Evolutionary conservation across 2,888 invertebrate species (phyloP).

Genomic region (Tanaodytes sp.): DNA sequence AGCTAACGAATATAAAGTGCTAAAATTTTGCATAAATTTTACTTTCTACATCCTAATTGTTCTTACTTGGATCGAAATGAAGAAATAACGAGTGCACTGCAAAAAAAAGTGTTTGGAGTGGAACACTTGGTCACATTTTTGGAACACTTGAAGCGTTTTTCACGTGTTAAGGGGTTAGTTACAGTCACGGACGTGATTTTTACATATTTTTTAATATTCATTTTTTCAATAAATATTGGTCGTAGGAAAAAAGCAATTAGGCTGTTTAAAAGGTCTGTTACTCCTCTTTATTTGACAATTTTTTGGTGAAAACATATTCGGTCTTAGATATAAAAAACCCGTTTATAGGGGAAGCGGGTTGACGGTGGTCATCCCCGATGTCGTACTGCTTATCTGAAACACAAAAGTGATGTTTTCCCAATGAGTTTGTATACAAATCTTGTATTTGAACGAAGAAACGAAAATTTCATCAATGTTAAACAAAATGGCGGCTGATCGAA

Average conservation of each 20-base stretch:
- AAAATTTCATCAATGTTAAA: conserved; percentile 9
- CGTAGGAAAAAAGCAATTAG: conserved; percentile 7
- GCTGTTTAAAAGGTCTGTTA: conserved; percentile 1
- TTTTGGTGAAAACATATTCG: conserved; percentile 5
- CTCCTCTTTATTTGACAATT: not conserved
- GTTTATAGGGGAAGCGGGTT: not conserved
- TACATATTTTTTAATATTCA: conserved; percentile 4
- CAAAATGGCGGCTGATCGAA: conserved; percentile 3
- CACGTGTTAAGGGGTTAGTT: too few relatives aligned
- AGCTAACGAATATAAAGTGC: too few relatives aligned
- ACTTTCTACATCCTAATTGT: too few relatives aligned
- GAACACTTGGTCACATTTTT: too few relatives aligned
- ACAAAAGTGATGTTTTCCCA: not conserved
- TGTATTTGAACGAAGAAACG: conserved; percentile 2
- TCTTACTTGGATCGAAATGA: too few relatives aligned
- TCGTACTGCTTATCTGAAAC: conserved; percentile 1
- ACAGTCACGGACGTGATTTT: conserved; percentile 9
- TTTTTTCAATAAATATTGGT: conserved; percentile 4
- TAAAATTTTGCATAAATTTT: too few relatives aligned
- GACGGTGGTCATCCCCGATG: conserved; percentile 6
- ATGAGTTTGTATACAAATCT: not conserved
- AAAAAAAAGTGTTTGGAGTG: too few relatives aligned
- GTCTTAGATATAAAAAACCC: not conserved
- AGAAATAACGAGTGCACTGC: too few relatives aligned
- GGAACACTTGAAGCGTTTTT: too few relatives aligned